These are phyloP conservation scores for Amphiprion percula DNA, from an alignment of 2,113 vertebrate genomes.

Conservation along the genomic window DNA sequence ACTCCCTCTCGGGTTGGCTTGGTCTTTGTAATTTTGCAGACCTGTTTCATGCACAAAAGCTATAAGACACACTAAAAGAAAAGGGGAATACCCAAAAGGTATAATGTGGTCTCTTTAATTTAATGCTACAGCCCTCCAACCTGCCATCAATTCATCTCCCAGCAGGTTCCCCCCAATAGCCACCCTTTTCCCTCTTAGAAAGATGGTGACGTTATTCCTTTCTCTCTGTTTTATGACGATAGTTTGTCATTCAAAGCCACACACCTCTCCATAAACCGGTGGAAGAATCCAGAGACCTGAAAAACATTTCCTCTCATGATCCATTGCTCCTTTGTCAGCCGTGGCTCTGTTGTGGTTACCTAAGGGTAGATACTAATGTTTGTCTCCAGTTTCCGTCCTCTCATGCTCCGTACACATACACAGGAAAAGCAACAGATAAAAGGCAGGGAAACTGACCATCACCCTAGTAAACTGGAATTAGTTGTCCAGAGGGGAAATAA, in stretches of 20 bases:
- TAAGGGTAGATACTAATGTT: conserved; percentile 59
- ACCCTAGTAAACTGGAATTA: conserved; percentile 37
- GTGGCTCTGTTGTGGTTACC: conserved; percentile 72
- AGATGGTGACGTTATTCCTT: conserved; percentile 27
- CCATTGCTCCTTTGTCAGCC: conserved; percentile 56
- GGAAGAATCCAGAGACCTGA: conserved; percentile 57
- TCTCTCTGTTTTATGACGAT: neutral
- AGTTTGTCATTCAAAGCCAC: conserved; percentile 22
- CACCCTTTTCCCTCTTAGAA: conserved; percentile 18
- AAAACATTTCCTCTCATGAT: conserved; percentile 69
- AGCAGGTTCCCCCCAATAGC: conserved; percentile 17
- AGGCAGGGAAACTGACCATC: conserved; percentile 53
- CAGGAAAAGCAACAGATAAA: conserved; percentile 62
- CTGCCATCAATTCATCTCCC: conserved; percentile 22
- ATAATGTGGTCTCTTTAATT: conserved; percentile 18
- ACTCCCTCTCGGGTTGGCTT: no score
- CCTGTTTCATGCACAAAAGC: no score
- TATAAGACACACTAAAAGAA: no score
- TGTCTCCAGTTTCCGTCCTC: conserved; percentile 60
- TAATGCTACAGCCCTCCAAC: neutral
- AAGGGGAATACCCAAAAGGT: no score
- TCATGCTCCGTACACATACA: conserved; percentile 58
- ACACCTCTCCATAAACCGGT: conserved; percentile 15
- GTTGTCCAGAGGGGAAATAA: conserved; percentile 50
- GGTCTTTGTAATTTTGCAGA: no score